Conservation (phyloP, 1,140 invertebrate species). For the Carposina sasakii region DNA sequence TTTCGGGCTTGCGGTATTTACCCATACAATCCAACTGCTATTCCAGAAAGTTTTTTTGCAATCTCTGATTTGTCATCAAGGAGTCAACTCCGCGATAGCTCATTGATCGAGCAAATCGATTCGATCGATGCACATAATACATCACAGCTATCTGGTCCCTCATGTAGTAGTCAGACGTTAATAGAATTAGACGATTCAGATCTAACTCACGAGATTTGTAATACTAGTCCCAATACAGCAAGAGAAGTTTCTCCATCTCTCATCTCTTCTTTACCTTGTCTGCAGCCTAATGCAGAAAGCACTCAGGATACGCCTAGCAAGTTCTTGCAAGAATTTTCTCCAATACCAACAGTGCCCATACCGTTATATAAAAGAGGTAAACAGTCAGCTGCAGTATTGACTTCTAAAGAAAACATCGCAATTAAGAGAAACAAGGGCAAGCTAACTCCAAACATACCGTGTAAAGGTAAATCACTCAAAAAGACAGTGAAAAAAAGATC, state of each 20-base stretch:
- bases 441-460: too few species aligned
- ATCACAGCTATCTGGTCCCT: neutral
- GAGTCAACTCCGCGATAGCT: neutral
- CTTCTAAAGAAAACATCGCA: conserved; percentile 2
- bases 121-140: neutral
- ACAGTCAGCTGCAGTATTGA: conserved; percentile 1
- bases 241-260: neutral
- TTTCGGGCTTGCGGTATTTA: conserved; percentile 22
- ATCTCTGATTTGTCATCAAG: conserved; percentile 3
- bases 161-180: neutral
- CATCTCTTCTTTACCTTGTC: neutral
- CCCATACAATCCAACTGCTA: conserved; percentile 12
- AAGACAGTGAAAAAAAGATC: too few species aligned
- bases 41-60: conserved; percentile 15
- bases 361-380: conserved; percentile 1
- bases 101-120: neutral
- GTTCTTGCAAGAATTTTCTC: neutral
- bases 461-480: too few species aligned
- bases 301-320: conserved; percentile 3
- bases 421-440: neutral
- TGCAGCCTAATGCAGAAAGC: neutral
- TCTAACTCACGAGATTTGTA: neutral
- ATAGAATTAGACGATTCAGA: neutral
- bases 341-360: neutral
- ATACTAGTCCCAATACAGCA: neutral